Percentiles rank a stretch among this genome's conserved stretches.
Conservation (phyloP, 2,888 invertebrate species). For the Cantharis rufa region DNA sequence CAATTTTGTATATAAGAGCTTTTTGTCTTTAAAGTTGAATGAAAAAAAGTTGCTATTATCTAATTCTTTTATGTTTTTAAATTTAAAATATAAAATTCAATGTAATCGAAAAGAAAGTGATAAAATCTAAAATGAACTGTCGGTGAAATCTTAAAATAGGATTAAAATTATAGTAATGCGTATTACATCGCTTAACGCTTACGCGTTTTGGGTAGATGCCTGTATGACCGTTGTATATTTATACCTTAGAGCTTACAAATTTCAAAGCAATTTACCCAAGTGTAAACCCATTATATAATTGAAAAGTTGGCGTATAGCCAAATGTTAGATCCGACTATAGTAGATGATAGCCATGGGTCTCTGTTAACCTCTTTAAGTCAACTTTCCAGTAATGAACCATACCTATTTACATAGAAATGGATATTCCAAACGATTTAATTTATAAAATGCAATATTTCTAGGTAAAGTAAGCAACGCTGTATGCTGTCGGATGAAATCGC, state of each 20-base stretch:
- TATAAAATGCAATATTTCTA: background rate
- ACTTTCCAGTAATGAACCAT: slow-evolving; percentile 8
- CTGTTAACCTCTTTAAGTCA: slow-evolving; percentile 31
- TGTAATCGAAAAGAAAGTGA: too few relatives aligned
- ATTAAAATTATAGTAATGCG: slow-evolving; percentile 3
- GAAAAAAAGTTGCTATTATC: background rate
- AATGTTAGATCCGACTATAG: slow-evolving; percentile 29
- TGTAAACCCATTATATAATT: slow-evolving; percentile 42
- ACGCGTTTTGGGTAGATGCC: slow-evolving; percentile 20
- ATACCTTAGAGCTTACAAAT: slow-evolving; percentile 29
- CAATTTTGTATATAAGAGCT: background rate
- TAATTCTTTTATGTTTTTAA: background rate
- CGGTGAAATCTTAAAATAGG: background rate
- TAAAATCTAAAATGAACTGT: background rate
- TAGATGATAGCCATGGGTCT: slow-evolving; percentile 30
- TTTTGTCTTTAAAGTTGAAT: background rate
- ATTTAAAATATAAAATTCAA: background rate
- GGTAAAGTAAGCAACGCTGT: background rate
- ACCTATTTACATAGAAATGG: background rate
- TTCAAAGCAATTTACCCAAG: slow-evolving; percentile 35
- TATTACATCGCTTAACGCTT: slow-evolving; percentile 11
- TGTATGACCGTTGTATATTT: slow-evolving; percentile 38
- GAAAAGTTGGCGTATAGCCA: slow-evolving; percentile 40
- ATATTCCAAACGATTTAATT: background rate
- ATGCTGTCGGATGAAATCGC: background rate